Evolutionary conservation across 2,797 vertebrate genomes (phyloP).

Genomic region (Meda fulgida): DNA sequence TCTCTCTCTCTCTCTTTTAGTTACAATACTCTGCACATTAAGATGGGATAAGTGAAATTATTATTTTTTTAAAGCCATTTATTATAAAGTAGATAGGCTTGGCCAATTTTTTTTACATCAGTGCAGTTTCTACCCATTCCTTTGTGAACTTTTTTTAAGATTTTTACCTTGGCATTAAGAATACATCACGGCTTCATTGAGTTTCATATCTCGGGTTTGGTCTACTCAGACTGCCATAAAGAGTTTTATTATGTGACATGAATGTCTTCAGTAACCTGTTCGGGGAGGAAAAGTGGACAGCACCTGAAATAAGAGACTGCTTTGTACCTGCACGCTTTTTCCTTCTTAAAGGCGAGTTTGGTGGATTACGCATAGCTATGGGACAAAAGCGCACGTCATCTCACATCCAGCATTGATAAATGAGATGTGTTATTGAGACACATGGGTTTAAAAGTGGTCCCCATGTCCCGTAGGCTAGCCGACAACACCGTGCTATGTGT

Average conservation of each 20-base stretch:
- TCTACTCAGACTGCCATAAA: conserved; percentile 9
- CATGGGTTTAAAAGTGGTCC: conserved; percentile 61
- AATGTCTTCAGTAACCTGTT: conserved; percentile 24
- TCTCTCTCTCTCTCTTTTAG: too few species aligned
- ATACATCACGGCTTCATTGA: neutral
- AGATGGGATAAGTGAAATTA: neutral
- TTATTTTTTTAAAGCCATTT: neutral
- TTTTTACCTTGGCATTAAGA: neutral
- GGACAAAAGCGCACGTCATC: conserved; percentile 51
- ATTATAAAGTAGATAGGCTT: neutral
- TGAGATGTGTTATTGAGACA: conserved; percentile 51
- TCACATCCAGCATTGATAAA: conserved; percentile 53
- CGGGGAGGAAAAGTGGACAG: conserved; percentile 33
- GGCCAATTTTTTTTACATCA: neutral
- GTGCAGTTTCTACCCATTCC: neutral
- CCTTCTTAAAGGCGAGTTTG: conserved; percentile 45
- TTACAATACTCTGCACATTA: neutral
- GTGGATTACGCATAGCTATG: conserved; percentile 35
- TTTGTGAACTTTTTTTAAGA: neutral
- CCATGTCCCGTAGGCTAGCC: conserved; percentile 54
- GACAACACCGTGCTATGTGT: conserved; percentile 58
- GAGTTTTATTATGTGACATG: neutral
- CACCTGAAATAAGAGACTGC: conserved; percentile 48
- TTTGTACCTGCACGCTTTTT: conserved; percentile 31
- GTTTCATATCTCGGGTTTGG: neutral